These are phyloP conservation scores for Oryzias javanicus DNA, from an alignment of 2,113 vertebrate genomes.

Conservation along the genomic window DNA sequence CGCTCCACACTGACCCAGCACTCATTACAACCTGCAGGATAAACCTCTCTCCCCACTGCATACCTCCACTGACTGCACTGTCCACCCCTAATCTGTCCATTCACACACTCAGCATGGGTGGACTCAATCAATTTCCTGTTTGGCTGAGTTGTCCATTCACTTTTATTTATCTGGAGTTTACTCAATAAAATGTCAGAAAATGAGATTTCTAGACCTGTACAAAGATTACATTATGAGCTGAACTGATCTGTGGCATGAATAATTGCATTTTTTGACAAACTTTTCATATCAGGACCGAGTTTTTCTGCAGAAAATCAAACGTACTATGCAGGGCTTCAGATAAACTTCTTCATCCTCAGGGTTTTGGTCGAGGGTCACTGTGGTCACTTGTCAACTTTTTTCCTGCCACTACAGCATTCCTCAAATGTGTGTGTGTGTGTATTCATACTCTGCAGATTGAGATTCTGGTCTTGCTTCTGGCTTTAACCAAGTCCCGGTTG, in stretches of 20 bases:
- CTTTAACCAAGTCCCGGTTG: constrained; percentile 75
- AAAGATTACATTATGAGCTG: not conserved
- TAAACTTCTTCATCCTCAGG: constrained; percentile 20
- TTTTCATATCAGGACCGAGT: not conserved
- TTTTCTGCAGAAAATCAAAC: constrained; percentile 8
- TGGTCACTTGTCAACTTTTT: constrained; percentile 73
- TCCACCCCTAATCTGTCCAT: constrained; percentile 49
- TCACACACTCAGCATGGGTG: constrained; percentile 43
- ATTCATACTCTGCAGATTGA: constrained; percentile 70
- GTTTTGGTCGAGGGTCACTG: constrained; percentile 47
- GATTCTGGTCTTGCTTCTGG: constrained; percentile 80
- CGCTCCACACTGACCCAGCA: constrained; percentile 76
- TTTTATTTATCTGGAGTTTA: constrained; percentile 18
- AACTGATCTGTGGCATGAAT: not conserved
- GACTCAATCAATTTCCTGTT: constrained; percentile 45
- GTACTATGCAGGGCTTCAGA: constrained; percentile 23
- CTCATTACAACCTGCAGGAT: constrained; percentile 62
- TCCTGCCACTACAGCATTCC: constrained; percentile 58
- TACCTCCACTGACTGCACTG: constrained; percentile 53
- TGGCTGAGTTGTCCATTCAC: constrained; percentile 5
- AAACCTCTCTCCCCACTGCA: constrained; percentile 57
- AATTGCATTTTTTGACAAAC: not conserved
- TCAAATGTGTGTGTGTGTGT: constrained; percentile 63
- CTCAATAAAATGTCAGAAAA: constrained; percentile 1
- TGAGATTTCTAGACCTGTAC: not conserved